Percentiles rank a stretch among this genome's conserved stretches.
phyloP scores from a whole-genome alignment of 30 jellyfish, hydroid and myxozoan genomes.

The Aurelia aurita complex sp. Pacific region DNA sequence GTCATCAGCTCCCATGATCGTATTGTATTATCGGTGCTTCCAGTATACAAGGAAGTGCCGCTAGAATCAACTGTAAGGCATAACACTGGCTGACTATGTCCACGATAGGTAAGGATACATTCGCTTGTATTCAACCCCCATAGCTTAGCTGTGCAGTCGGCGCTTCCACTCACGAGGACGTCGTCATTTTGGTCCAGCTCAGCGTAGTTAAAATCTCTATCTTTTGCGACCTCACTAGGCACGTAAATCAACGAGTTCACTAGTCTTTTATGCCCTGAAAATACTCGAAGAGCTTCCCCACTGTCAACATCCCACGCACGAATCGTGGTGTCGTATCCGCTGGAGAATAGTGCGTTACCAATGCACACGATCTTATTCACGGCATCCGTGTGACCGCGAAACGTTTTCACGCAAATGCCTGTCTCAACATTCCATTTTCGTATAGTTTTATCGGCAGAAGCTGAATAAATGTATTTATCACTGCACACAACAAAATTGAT shows the following conservation, averaged over 20 bases:
- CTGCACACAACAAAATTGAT: slow-evolving; percentile 78
- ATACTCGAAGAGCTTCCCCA: slow-evolving; percentile 86
- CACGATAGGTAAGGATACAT: slow-evolving; percentile 79
- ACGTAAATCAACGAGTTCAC: slow-evolving; percentile 86
- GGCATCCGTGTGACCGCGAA: slow-evolving; percentile 94
- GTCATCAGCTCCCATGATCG: slow-evolving; percentile 90
- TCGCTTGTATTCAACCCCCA: slow-evolving; percentile 92
- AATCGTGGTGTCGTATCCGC: slow-evolving; percentile 87
- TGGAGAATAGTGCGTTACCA: slow-evolving; percentile 80
- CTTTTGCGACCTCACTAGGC: slow-evolving; percentile 79
- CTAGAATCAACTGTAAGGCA: slow-evolving; percentile 84
- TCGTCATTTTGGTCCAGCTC: slow-evolving; percentile 90
- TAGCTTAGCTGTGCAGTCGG: slow-evolving; percentile 89
- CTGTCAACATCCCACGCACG: slow-evolving; percentile 91
- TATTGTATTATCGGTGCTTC: slow-evolving; percentile 85
- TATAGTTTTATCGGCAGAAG: slow-evolving; percentile 87
- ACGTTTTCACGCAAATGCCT: slow-evolving; percentile 93
- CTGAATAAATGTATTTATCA: slow-evolving; percentile 81
- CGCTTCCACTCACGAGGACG: slow-evolving; percentile 84
- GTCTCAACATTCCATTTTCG: slow-evolving; percentile 93
- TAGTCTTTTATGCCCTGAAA: slow-evolving; percentile 85
- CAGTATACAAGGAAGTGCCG: slow-evolving; percentile 86
- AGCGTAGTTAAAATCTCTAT: slow-evolving; percentile 71
- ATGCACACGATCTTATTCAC: slow-evolving; percentile 73
- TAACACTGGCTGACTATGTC: slow-evolving; percentile 89